Evolutionary conservation across 2,113 vertebrate species (phyloP), one percentile per base, ranked within the genome.

Genomic region (Micromys minutus): DNA sequence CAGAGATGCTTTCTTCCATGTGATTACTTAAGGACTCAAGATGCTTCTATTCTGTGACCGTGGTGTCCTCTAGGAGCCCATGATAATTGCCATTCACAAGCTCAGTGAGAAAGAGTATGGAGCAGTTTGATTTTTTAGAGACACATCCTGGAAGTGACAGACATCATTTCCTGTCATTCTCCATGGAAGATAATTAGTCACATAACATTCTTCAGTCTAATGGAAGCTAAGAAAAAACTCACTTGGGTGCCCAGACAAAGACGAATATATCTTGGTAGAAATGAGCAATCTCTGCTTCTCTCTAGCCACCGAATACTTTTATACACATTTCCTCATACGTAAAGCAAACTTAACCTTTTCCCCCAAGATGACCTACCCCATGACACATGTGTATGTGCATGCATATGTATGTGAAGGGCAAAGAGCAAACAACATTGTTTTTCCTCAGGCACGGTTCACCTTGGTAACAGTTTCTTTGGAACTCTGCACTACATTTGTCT

Each of bases 301-400:
- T 69, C n/a, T 31, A 57, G 36, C 36, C 72, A 81, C 45, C 17
- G 83, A 84, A 85, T 95, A 81, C 65, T 50, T 29, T 72, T 45
- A 24, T 47, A 47, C 12, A 26, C 2, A 55, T 91, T 95, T 94
- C 87, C 39, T 65, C 24, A 52, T 15, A 34, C 3, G 0, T 77
- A 72, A 95, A 95, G 13, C 21, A 83, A 93, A 83, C 5, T 63
- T 59, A 55, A 11, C 6, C 31, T 63, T 94, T 96, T 29, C 75
- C 59, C 39, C 50, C n/a, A n/a, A 72, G 10, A 77, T 15, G 36
- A 7, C 76, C 36, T 4, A 26, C 45, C 16, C 59, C n/a, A 52
- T 55, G n/a, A n/a, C 16, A 7, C 36, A 16, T 6, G 31, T 7
- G 69, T 72, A 4, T 10, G 17, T 12, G 3, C 4, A n/a, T 24